These are phyloP conservation scores for Lasioglossum calceatum DNA, from an alignment of 2,888 invertebrate species.

Conservation along the genomic window DNA sequence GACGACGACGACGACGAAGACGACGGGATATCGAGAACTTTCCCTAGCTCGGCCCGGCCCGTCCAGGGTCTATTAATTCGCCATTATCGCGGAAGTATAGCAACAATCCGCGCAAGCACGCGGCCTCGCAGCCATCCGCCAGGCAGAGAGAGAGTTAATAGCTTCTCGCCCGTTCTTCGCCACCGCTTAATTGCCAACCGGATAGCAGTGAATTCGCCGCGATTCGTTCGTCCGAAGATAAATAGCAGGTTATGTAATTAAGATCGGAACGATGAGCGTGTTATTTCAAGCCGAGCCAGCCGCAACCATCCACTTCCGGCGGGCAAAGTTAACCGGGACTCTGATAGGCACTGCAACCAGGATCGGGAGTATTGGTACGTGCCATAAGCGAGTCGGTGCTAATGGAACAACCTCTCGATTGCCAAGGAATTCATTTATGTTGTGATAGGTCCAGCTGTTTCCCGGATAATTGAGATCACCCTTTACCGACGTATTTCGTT, in stretches of 20 bases:
- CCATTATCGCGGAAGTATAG: slow-evolving; percentile 60
- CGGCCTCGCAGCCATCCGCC: slow-evolving; percentile 1
- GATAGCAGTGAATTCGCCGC: slow-evolving; percentile 39
- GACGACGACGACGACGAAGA: background rate
- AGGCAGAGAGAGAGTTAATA: slow-evolving; percentile 40
- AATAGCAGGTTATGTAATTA: slow-evolving; percentile 49
- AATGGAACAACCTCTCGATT: background rate
- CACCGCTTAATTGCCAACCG: slow-evolving; percentile 46
- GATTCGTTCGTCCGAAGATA: slow-evolving; percentile 40
- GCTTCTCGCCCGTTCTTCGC: slow-evolving; percentile 42
- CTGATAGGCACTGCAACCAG: background rate
- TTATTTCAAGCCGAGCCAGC: slow-evolving; percentile 14
- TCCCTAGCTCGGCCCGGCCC: slow-evolving; percentile 19
- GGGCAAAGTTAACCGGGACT: background rate
- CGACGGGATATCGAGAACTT: slow-evolving; percentile 51
- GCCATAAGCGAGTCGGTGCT: background rate
- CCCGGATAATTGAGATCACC: background rate
- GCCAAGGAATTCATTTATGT: background rate
- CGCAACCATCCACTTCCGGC: slow-evolving; percentile 5
- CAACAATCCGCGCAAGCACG: slow-evolving; percentile 41
- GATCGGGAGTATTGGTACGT: background rate
- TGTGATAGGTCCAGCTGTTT: background rate
- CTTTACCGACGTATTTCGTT: background rate
- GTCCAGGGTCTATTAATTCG: slow-evolving; percentile 60
- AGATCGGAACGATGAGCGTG: slow-evolving; percentile 44